phyloP scores from a whole-genome alignment of 2,113 vertebrate species.

The Pao palembangensis region DNA sequence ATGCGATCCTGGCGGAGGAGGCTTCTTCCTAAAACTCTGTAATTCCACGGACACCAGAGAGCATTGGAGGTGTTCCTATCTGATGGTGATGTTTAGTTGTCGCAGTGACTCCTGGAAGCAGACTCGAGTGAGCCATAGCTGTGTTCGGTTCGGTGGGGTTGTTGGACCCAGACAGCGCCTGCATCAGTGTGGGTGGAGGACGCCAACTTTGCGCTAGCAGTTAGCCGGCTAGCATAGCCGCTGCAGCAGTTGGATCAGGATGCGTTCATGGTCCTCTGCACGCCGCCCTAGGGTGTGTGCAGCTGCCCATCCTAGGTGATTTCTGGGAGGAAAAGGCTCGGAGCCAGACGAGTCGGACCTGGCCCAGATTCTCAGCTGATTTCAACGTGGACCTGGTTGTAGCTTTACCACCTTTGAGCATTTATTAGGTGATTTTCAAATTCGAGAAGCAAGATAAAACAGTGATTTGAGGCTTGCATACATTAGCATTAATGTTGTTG shows the following conservation, averaged over 20 bases:
- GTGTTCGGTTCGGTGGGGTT: neutral
- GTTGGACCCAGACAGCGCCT: neutral
- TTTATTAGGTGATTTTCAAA: slow-evolving; percentile 17
- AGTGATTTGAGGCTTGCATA: slow-evolving; percentile 1
- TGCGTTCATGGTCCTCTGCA: no score
- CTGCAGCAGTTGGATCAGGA: slow-evolving; percentile 31
- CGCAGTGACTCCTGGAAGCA: no score
- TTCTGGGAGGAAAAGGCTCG: no score
- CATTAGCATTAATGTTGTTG: no score
- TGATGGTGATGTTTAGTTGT: no score
- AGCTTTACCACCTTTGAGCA: slow-evolving; percentile 32
- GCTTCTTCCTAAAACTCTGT: slow-evolving; percentile 31
- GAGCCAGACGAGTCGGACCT: slow-evolving; percentile 30
- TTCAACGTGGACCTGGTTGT: slow-evolving; percentile 40
- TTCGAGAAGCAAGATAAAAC: neutral
- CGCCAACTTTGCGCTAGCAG: slow-evolving; percentile 62
- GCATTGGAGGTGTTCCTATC: no score
- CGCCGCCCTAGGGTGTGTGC: no score
- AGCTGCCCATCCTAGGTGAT: no score
- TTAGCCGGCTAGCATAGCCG: slow-evolving; percentile 50
- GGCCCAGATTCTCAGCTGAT: slow-evolving; percentile 52
- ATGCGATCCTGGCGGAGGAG: slow-evolving; percentile 44
- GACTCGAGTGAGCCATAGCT: neutral
- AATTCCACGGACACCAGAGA: neutral
- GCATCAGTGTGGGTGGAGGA: slow-evolving; percentile 36